phyloP scores from a whole-genome alignment of 2,888 invertebrate species.

The Beris morrisii region DNA sequence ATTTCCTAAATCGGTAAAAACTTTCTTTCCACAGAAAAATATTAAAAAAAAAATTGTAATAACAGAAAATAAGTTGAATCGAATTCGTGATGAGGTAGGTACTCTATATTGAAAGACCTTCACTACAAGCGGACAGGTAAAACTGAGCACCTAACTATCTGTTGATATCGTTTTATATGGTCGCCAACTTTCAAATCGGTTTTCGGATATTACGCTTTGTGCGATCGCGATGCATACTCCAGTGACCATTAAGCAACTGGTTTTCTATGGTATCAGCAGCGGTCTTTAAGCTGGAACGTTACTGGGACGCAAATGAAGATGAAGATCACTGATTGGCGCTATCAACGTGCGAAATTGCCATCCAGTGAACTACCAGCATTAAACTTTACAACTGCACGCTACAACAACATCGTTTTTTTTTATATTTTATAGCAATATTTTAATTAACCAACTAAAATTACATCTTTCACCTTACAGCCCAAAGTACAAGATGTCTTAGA shows the following conservation, averaged over 20 bases:
- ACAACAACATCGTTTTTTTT: no score
- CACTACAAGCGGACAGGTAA: conserved; percentile 12
- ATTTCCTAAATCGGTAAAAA: conserved; percentile 3
- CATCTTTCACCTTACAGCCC: no score
- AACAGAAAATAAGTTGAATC: not conserved
- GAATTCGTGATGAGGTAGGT: not conserved
- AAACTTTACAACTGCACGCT: no score
- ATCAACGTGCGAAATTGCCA: not conserved
- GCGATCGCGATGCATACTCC: not conserved
- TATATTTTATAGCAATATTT: no score
- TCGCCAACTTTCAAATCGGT: conserved; percentile 5
- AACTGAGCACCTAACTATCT: conserved; percentile 15
- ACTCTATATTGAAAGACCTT: conserved; percentile 14
- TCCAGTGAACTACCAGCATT: no score
- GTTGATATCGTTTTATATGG: conserved; percentile 20
- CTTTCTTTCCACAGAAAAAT: conserved; percentile 3
- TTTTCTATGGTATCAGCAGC: no score
- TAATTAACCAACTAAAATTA: no score
- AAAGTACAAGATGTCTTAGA: no score
- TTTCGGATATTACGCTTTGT: conserved; percentile 4
- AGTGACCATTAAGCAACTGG: not conserved
- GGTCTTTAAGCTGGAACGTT: no score
- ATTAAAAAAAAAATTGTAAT: no score
- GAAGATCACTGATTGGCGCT: not conserved
- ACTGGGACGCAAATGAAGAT: no score